Evolutionary conservation across 2,113 vertebrate species (phyloP).

Genomic region (Saccopteryx leptura): DNA sequence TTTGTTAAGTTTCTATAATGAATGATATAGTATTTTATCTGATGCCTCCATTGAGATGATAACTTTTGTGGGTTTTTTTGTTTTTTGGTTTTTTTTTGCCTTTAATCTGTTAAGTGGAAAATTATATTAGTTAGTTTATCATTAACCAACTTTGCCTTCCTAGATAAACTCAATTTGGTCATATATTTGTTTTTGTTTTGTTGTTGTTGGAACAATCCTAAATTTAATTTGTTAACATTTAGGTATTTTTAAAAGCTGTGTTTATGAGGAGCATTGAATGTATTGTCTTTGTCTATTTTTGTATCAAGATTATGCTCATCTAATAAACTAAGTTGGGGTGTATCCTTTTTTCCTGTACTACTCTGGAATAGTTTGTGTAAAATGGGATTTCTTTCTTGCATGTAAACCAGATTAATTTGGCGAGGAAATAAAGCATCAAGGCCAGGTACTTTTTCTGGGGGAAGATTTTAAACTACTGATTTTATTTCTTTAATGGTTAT

Average conservation of each 20-base stretch:
- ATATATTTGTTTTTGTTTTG: neutral
- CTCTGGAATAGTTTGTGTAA: neutral
- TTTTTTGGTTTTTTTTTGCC: neutral
- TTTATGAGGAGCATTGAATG: neutral
- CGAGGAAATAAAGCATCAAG: neutral
- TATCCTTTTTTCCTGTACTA: neutral
- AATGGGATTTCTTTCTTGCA: slow-evolving; percentile 8
- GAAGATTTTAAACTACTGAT: slow-evolving; percentile 34
- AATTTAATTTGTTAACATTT: slow-evolving; percentile 19
- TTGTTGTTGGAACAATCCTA: neutral
- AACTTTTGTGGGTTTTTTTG: too few relatives aligned
- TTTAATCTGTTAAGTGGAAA: neutral
- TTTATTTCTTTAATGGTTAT: slow-evolving; percentile 21
- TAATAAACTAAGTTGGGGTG: neutral
- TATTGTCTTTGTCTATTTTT: neutral
- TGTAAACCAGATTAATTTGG: neutral
- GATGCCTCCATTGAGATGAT: neutral
- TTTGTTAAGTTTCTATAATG: neutral
- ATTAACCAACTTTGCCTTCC: neutral
- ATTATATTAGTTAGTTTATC: neutral
- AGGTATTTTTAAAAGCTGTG: neutral
- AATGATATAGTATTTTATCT: neutral
- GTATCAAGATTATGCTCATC: neutral
- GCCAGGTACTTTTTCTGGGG: neutral
- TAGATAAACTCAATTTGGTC: neutral